phyloP scores from a whole-genome alignment of 2,888 invertebrate genomes.

The Tortrix viridana region DNA sequence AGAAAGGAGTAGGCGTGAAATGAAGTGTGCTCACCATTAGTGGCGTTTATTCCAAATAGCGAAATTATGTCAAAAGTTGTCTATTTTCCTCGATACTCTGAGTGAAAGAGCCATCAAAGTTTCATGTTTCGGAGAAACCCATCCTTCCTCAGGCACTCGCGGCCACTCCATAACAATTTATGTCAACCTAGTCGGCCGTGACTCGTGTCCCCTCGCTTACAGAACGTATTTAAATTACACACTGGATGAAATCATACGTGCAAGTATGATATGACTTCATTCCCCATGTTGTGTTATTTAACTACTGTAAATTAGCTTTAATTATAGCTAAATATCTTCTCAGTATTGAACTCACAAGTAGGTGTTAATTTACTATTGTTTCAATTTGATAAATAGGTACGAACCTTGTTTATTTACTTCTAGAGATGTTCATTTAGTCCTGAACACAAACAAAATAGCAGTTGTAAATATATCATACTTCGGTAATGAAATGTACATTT shows the following conservation, averaged over 20 bases:
- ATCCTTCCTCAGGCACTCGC: background rate
- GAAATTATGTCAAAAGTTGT: no score
- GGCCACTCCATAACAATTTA: background rate
- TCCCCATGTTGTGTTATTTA: constrained; percentile 14
- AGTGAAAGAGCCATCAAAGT: background rate
- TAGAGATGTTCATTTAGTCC: no score
- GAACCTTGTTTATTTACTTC: no score
- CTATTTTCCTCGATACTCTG: no score
- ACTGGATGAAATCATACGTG: constrained; percentile 2
- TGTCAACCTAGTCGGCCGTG: background rate
- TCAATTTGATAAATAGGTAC: background rate
- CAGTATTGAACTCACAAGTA: background rate
- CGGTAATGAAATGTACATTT: no score
- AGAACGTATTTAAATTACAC: constrained; percentile 4
- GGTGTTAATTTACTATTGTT: background rate
- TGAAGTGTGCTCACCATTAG: background rate
- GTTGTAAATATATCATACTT: no score
- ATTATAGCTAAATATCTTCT: background rate
- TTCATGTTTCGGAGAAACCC: no score
- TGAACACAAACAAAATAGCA: no score
- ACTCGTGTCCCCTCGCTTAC: constrained; percentile 3
- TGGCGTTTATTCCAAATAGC: no score
- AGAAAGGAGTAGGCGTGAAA: background rate
- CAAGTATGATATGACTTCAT: constrained; percentile 14
- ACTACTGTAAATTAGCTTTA: constrained; percentile 3